phyloP scores from a whole-genome alignment of 1,140 invertebrate species.

The Melipona quadrifasciata region DNA sequence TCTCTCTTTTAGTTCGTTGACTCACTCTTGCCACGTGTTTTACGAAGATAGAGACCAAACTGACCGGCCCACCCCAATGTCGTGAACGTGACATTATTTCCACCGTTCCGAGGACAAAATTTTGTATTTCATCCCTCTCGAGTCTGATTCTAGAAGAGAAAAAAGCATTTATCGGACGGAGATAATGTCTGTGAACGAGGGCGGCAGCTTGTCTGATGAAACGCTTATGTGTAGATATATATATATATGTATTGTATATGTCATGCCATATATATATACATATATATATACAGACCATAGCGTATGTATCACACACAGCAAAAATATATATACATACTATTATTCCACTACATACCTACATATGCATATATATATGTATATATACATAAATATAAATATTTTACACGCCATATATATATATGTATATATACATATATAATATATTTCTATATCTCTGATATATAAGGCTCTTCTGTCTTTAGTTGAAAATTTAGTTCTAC shows the following conservation, averaged over 20 bases:
- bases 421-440: slow-evolving; percentile 73
- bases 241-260: slow-evolving; percentile 45
- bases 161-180: slow-evolving; percentile 41
- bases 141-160: background rate
- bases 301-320: slow-evolving; percentile 74
- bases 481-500: slow-evolving; percentile 81
- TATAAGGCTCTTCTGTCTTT: slow-evolving; percentile 82
- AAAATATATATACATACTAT: slow-evolving; percentile 62
- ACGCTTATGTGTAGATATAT: slow-evolving; percentile 69
- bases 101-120: background rate
- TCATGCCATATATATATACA: background rate
- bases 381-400: slow-evolving; percentile 71
- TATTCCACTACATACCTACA: slow-evolving; percentile 70
- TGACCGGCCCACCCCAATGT: slow-evolving; percentile 52
- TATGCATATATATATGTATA: slow-evolving; percentile 71
- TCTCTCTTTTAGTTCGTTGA: slow-evolving; percentile 73
- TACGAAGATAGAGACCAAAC: slow-evolving; percentile 71
- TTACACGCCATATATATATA: slow-evolving; percentile 49
- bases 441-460: slow-evolving; percentile 80
- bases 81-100: slow-evolving; percentile 52
- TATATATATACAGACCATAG: slow-evolving; percentile 70
- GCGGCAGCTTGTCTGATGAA: slow-evolving; percentile 61
- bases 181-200: slow-evolving; percentile 54
- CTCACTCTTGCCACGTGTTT: slow-evolving; percentile 76
- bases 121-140: background rate